Evolutionary conservation across 1,140 invertebrate species (phyloP).

Genomic region (Nebria ingens): DNA sequence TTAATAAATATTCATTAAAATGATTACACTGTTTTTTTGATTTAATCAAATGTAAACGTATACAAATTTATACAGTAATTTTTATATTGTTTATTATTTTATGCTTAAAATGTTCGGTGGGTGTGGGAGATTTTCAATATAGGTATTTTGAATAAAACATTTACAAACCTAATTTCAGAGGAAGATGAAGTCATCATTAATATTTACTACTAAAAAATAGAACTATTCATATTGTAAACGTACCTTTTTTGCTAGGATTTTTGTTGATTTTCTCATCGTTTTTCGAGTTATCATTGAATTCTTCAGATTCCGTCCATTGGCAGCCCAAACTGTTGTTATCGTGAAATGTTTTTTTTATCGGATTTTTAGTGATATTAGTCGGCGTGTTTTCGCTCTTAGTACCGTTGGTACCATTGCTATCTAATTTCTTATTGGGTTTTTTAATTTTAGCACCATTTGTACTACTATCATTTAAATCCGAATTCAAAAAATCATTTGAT

Average conservation of each 20-base stretch:
- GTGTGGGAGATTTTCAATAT: too few species aligned
- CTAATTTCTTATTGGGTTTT: slow-evolving; percentile 40
- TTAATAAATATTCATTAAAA: too few species aligned
- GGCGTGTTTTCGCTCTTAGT: slow-evolving; percentile 38
- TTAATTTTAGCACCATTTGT: slow-evolving; percentile 25
- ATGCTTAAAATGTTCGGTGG: too few species aligned
- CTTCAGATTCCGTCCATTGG: not conserved
- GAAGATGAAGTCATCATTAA: slow-evolving; percentile 28
- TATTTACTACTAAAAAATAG: too few species aligned
- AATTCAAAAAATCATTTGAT: slow-evolving; percentile 30
- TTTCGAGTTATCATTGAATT: not conserved
- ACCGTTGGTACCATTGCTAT: slow-evolving; percentile 30
- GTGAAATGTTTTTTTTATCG: slow-evolving; percentile 31
- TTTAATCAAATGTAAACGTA: too few species aligned
- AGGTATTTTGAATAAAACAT: too few species aligned
- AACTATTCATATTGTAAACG: not conserved
- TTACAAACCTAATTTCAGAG: too few species aligned
- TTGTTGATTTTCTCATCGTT: slow-evolving; percentile 3
- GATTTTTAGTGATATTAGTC: slow-evolving; percentile 34
- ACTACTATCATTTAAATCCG: slow-evolving; percentile 23
- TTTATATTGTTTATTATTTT: too few species aligned
- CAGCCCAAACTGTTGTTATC: not conserved
- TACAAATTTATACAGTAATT: too few species aligned
- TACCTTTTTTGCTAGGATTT: slow-evolving; percentile 2
- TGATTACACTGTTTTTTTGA: too few species aligned